These are phyloP conservation scores for Automeris io DNA, from an alignment of 2,888 invertebrate genomes.

Conservation along the genomic window DNA sequence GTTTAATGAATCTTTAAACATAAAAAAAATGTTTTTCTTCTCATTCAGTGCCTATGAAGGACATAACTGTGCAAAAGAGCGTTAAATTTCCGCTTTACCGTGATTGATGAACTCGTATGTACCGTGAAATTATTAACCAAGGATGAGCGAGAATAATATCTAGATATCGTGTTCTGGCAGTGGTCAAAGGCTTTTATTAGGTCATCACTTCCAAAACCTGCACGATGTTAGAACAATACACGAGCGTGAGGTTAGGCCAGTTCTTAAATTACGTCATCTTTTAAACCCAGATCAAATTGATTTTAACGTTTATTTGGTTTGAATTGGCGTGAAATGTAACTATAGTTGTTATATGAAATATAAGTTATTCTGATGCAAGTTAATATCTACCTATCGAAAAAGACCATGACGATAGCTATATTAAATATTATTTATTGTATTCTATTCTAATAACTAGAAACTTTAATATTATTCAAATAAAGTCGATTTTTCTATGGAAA, in stretches of 20 bases:
- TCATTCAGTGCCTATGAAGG: conserved; percentile 1
- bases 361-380: conserved; percentile 3
- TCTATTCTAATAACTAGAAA: not conserved
- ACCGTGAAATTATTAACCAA: not conserved
- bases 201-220: conserved; percentile 25
- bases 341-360: conserved; percentile 12
- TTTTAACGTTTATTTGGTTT: conserved; percentile 28
- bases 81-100: not conserved
- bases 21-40: not conserved
- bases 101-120: not conserved
- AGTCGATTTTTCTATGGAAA: not conserved
- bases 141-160: not conserved
- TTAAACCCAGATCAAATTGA: conserved; percentile 44
- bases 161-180: conserved; percentile 14
- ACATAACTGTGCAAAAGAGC: conserved; percentile 3
- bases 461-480: not conserved
- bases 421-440: not conserved
- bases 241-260: conserved; percentile 22
- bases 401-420: not conserved
- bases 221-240: conserved; percentile 33
- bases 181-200: conserved; percentile 25
- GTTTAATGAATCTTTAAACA: too few relatives aligned
- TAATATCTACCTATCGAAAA: not conserved
- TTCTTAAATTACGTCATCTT: conserved; percentile 43
- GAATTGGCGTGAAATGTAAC: conserved; percentile 26